Evolutionary conservation across 2,797 vertebrate species (phyloP).

Genomic region (Pygocentrus nattereri): DNA sequence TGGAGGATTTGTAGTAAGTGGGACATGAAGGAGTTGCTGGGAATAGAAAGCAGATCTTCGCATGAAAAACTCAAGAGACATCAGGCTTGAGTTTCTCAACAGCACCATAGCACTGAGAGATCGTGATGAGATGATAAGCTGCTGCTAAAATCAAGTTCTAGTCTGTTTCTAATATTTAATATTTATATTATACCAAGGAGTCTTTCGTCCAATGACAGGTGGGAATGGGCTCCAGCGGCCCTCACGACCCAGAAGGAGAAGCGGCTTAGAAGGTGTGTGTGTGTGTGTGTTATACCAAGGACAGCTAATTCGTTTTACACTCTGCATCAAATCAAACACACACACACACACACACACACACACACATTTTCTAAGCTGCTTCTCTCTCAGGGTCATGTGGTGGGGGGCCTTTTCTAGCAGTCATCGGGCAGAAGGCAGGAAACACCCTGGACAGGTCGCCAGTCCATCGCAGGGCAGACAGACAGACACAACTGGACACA

Average conservation of each 20-base stretch:
- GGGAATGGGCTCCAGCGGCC: too few relatives aligned
- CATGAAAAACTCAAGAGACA: slow-evolving; percentile 14
- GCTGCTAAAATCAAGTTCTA: not conserved
- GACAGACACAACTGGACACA: not conserved
- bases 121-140: not conserved
- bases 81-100: not conserved
- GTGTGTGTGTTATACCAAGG: not conserved
- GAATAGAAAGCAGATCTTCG: slow-evolving; percentile 9
- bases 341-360: too few relatives aligned
- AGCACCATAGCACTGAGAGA: not conserved
- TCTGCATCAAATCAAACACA: too few relatives aligned
- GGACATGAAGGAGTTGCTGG: slow-evolving; percentile 23
- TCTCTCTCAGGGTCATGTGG: too few relatives aligned
- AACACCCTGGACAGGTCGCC: too few relatives aligned
- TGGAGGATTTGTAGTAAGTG: slow-evolving; percentile 42
- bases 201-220: too few relatives aligned
- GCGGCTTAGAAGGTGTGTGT: too few relatives aligned
- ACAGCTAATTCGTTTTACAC: not conserved
- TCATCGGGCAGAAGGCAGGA: too few relatives aligned
- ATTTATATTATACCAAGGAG: not conserved
- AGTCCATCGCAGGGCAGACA: too few relatives aligned
- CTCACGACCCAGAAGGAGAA: too few relatives aligned
- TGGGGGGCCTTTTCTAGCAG: too few relatives aligned
- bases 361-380: too few relatives aligned
- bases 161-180: not conserved